phyloP scores from a whole-genome alignment of 2,113 vertebrate genomes.

The Poecilia latipinna region DNA sequence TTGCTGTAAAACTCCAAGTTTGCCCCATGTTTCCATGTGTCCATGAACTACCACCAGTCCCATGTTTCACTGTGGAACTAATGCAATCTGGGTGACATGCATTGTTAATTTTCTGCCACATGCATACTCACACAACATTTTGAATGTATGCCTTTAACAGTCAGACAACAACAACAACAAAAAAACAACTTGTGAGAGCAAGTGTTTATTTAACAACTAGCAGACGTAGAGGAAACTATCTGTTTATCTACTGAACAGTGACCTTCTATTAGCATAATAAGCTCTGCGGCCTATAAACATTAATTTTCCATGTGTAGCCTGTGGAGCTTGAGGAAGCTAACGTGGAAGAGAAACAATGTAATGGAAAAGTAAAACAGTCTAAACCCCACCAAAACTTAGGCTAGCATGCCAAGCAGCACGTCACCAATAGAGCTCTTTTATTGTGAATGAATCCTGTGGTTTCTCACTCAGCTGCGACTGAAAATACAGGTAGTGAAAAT shows the following conservation, averaged over 20 bases:
- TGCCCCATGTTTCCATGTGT: too few relatives aligned
- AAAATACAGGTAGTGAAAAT: conserved; percentile 25
- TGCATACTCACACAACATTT: too few relatives aligned
- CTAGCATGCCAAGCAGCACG: conserved; percentile 7
- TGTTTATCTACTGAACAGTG: background rate
- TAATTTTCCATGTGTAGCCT: background rate
- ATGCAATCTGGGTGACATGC: too few relatives aligned
- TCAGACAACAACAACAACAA: too few relatives aligned
- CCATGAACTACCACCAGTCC: too few relatives aligned
- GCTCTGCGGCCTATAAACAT: background rate
- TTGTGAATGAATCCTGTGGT: conserved; percentile 12
- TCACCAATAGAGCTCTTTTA: background rate
- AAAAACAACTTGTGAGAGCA: too few relatives aligned
- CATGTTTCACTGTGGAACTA: too few relatives aligned
- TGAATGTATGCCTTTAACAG: too few relatives aligned
- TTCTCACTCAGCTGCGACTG: conserved; percentile 23
- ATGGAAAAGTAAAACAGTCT: conserved; percentile 6
- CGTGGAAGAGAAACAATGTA: background rate
- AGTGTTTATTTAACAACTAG: too few relatives aligned
- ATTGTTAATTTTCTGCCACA: too few relatives aligned
- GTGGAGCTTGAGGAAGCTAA: background rate
- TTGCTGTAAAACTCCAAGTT: too few relatives aligned
- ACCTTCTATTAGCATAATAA: background rate
- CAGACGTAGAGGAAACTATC: too few relatives aligned
- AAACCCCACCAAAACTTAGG: conserved; percentile 34